These are phyloP conservation scores for Dascyllus trimaculatus DNA, from an alignment of 2,113 vertebrate species.

Conservation along the genomic window DNA sequence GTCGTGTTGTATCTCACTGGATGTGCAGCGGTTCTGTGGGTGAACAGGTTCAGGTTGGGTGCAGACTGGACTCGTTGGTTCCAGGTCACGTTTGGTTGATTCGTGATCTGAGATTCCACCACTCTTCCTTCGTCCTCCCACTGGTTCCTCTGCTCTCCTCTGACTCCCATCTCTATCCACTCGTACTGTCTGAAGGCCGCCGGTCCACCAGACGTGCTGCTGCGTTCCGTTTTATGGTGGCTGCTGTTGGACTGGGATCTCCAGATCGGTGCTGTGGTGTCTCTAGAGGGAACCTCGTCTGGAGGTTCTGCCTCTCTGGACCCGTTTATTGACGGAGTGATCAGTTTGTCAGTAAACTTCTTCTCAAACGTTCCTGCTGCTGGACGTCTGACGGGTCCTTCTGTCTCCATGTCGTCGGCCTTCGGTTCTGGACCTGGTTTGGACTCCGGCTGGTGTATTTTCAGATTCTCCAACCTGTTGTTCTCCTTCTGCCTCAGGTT, in stretches of 20 bases:
- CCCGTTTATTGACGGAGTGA: slow-evolving; percentile 38
- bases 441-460: slow-evolving; percentile 24
- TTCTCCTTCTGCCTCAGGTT: slow-evolving; percentile 64
- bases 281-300: not conserved
- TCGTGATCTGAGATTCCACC: slow-evolving; percentile 13
- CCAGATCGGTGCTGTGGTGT: not conserved
- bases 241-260: not conserved
- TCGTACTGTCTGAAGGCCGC: slow-evolving; percentile 8
- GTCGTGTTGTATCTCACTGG: slow-evolving; percentile 24
- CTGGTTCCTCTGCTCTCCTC: slow-evolving; percentile 16
- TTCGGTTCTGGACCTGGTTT: slow-evolving; percentile 20
- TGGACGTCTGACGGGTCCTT: slow-evolving; percentile 12
- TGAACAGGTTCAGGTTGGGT: slow-evolving; percentile 13
- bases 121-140: slow-evolving; percentile 35
- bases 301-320: slow-evolving; percentile 14
- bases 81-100: slow-evolving; percentile 49
- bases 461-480: slow-evolving; percentile 50
- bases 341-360: slow-evolving; percentile 28
- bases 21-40: not conserved
- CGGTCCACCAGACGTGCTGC: not conserved
- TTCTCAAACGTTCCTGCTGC: slow-evolving; percentile 28
- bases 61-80: slow-evolving; percentile 18
- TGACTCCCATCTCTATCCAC: slow-evolving; percentile 63
- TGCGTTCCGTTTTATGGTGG: not conserved
- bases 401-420: slow-evolving; percentile 16